Evolutionary conservation across 1,140 invertebrate genomes (phyloP).

Genomic region (Pogonomyrmex californicus): DNA sequence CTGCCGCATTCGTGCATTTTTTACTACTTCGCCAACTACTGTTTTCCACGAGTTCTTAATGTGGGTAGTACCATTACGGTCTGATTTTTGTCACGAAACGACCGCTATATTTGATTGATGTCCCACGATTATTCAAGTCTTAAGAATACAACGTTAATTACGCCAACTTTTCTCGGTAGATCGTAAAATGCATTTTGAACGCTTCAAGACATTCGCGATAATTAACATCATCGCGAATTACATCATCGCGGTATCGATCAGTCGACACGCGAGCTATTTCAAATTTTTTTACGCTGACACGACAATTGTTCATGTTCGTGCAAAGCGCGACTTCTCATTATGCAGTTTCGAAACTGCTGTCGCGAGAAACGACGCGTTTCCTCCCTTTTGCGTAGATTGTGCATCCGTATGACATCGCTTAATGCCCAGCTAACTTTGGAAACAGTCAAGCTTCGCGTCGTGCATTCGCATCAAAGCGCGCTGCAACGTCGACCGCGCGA

Average conservation of each 20-base stretch:
- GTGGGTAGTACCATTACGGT: slow-evolving; percentile 45
- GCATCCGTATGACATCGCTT: slow-evolving; percentile 46
- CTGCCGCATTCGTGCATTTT: slow-evolving; percentile 59
- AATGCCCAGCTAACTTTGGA: slow-evolving; percentile 58
- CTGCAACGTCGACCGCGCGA: neutral
- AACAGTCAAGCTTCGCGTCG: slow-evolving; percentile 36
- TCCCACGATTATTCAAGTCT: slow-evolving; percentile 2
- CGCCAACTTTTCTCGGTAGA: neutral
- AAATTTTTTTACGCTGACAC: neutral
- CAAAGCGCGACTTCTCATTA: slow-evolving; percentile 20
- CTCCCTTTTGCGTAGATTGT: slow-evolving; percentile 17
- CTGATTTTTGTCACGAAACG: slow-evolving; percentile 52
- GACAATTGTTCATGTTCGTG: slow-evolving; percentile 1
- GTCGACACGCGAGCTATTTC: neutral
- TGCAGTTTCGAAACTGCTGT: slow-evolving; percentile 18
- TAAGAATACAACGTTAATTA: neutral
- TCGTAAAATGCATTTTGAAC: slow-evolving; percentile 1
- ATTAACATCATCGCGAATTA: neutral
- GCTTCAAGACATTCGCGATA: neutral
- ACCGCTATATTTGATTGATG: slow-evolving; percentile 31
- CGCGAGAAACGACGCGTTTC: neutral
- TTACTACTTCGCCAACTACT: slow-evolving; percentile 54
- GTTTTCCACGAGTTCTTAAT: slow-evolving; percentile 51
- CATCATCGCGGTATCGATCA: neutral
- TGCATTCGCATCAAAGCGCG: slow-evolving; percentile 45